phyloP scores from a whole-genome alignment of 2,888 invertebrate genomes.

The Agonopterix subpropinquella region DNA sequence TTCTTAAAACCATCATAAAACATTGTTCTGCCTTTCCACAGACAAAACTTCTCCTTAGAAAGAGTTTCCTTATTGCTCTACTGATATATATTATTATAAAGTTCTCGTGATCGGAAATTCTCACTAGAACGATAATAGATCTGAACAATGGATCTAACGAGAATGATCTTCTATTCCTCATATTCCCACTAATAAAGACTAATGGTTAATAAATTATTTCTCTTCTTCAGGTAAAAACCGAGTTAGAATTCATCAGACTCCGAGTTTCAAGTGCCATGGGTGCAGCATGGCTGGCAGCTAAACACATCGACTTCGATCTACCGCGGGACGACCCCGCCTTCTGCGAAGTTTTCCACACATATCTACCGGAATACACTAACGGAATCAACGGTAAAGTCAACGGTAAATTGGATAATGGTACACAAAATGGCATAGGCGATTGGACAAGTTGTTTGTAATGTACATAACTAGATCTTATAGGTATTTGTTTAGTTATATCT shows the following conservation, averaged over 20 bases:
- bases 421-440: not conserved
- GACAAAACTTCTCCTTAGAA: no score
- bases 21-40: no score
- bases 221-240: conserved; percentile 47
- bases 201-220: not conserved
- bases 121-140: no score
- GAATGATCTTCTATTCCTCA: no score
- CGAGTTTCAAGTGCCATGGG: conserved; percentile 88
- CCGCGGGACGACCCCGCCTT: conserved; percentile 83
- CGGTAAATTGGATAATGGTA: not conserved
- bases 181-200: no score
- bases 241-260: conserved; percentile 78
- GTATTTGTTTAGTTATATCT: no score
- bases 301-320: conserved; percentile 77
- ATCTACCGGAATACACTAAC: conserved; percentile 29
- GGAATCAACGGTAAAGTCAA: conserved; percentile 6
- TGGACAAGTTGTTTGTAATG: not conserved
- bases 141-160: no score
- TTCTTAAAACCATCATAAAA: no score
- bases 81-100: no score
- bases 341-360: conserved; percentile 79
- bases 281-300: conserved; percentile 90
- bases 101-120: no score
- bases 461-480: not conserved
- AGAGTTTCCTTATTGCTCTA: no score